Percentiles rank a stretch among this genome's conserved stretches.
Evolutionary conservation across 2,888 invertebrate species (phyloP).

Genomic region (Camptogramma bilineatum): DNA sequence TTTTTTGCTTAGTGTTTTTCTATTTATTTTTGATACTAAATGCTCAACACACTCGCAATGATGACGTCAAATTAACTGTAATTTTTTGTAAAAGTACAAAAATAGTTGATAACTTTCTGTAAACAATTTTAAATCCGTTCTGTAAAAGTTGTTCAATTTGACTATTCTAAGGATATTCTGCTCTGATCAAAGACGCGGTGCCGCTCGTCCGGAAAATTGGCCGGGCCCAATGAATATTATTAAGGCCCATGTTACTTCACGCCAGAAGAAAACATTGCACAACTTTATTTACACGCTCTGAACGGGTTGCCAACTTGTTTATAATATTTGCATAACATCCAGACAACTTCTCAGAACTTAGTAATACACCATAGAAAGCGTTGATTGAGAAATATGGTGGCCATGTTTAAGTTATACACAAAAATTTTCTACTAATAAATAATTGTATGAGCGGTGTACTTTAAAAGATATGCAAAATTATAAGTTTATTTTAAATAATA

Average conservation of each 20-base stretch:
- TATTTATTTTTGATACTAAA: not conserved
- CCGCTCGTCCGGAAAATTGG: conserved; percentile 82
- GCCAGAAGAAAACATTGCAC: conserved; percentile 66
- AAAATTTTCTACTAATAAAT: not conserved
- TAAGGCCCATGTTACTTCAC: conserved; percentile 79
- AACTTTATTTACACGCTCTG: conserved; percentile 35
- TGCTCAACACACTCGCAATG: not conserved
- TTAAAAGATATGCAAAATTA: too few species aligned
- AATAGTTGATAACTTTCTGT: not conserved
- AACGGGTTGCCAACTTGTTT: conserved; percentile 4
- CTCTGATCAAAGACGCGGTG: conserved; percentile 82
- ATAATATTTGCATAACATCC: conserved; percentile 1
- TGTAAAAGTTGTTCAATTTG: conserved; percentile 68
- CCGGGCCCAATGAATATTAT: conserved; percentile 85
- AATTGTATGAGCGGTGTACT: too few species aligned
- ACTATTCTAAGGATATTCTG: conserved; percentile 69
- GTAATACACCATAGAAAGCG: not conserved
- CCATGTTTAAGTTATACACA: too few species aligned
- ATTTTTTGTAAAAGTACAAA: not conserved
- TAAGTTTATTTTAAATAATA: too few species aligned
- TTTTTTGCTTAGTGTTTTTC: too few species aligned
- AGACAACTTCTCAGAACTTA: not conserved
- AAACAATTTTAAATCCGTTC: conserved; percentile 42
- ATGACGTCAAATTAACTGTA: not conserved
- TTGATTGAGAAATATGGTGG: not conserved